Conservation (phyloP, 2,113 vertebrate genomes). For the Cyprinodon tularosa region DNA sequence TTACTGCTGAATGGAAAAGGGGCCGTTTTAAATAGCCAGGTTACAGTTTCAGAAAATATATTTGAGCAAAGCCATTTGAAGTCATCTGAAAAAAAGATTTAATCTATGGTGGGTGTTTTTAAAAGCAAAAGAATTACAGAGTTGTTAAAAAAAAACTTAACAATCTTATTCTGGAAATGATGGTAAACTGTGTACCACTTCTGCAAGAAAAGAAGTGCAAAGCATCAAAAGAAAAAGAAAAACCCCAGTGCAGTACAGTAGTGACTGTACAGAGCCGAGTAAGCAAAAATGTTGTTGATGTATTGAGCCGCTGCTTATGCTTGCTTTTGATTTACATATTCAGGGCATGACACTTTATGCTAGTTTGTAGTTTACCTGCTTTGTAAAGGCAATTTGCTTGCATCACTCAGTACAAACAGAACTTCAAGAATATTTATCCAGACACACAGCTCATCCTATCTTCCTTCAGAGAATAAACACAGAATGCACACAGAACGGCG, state of each 20-base stretch:
- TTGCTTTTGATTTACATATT: conserved; percentile 26
- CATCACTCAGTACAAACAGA: conserved; percentile 52
- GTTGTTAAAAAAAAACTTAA: background rate
- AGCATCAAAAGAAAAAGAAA: background rate
- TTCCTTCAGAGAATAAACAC: conserved; percentile 41
- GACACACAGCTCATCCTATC: conserved; percentile 49
- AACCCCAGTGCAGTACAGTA: background rate
- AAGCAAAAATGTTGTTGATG: conserved; percentile 44
- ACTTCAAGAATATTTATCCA: conserved; percentile 47
- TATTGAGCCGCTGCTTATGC: conserved; percentile 38
- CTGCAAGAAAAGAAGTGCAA: background rate
- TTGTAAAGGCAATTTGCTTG: conserved; percentile 35
- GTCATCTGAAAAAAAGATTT: background rate
- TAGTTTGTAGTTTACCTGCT: conserved; percentile 41
- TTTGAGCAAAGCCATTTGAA: background rate
- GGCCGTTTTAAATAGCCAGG: too few species aligned
- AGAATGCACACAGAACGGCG: conserved; percentile 11
- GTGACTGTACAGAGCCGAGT: background rate
- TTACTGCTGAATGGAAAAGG: too few species aligned
- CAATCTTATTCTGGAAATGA: background rate
- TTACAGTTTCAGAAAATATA: background rate
- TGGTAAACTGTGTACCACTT: background rate
- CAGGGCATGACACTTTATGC: conserved; percentile 5
- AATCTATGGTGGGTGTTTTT: background rate
- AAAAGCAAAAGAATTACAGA: too few species aligned